phyloP scores from a whole-genome alignment of 2,113 vertebrate genomes.

The Rhodinocichla rosea region DNA sequence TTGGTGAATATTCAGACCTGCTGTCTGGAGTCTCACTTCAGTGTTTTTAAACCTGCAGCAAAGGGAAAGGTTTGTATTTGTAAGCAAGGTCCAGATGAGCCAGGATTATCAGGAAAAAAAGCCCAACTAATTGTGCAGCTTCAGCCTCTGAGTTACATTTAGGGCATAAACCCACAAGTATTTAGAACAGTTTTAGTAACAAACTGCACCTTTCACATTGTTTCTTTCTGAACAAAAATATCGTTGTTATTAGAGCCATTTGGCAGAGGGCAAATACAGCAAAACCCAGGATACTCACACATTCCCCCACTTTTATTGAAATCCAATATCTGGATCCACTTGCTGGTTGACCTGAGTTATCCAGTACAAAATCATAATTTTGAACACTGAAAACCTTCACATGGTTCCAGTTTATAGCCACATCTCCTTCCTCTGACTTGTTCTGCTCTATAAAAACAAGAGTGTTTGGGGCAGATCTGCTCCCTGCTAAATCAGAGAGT shows the following conservation, averaged over 20 bases:
- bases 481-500: not conserved
- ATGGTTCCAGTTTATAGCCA: not conserved
- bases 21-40: not conserved
- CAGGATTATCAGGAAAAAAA: not conserved
- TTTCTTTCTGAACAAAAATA: not conserved
- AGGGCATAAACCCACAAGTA: not conserved
- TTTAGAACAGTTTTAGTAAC: not conserved
- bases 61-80: not conserved
- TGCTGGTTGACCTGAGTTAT: not conserved
- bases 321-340: not conserved
- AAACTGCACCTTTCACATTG: not conserved
- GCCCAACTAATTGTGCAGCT: fast-evolving
- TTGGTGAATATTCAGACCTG: not conserved
- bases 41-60: fast-evolving
- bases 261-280: not conserved
- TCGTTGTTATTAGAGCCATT: not conserved
- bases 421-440: not conserved
- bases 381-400: not conserved
- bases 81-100: not conserved
- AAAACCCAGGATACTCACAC: not conserved
- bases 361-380: not conserved
- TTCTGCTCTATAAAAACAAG: not conserved
- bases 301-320: not conserved
- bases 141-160: not conserved
- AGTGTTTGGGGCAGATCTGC: not conserved